Evolutionary conservation across 2,113 vertebrate species (phyloP).

Genomic region (Etheostoma spectabile): DNA sequence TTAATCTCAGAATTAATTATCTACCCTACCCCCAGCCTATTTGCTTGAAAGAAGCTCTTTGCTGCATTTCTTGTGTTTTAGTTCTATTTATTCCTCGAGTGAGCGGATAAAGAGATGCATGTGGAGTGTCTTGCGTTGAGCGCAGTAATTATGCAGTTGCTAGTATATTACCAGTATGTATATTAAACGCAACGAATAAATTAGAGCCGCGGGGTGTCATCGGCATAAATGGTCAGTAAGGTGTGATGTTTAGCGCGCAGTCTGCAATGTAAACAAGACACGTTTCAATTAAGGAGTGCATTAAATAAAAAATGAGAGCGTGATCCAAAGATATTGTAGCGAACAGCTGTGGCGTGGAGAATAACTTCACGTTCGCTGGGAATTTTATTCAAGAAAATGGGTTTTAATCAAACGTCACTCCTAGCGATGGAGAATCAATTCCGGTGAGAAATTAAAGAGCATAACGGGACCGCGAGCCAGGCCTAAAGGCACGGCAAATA

Average conservation of each 20-base stretch:
- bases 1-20: constrained; percentile 88
- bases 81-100: constrained; percentile 82
- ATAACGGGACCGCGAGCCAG: constrained; percentile 70
- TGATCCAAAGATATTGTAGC: constrained; percentile 71
- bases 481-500: constrained; percentile 81
- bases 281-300: constrained; percentile 70
- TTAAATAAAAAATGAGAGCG: constrained; percentile 52
- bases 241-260: constrained; percentile 51
- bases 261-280: constrained; percentile 65
- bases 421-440: constrained; percentile 75
- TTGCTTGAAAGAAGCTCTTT: constrained; percentile 83
- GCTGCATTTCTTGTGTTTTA: constrained; percentile 83
- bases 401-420: constrained; percentile 80
- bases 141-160: constrained; percentile 76
- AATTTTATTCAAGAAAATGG: constrained; percentile 73
- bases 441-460: constrained; percentile 81
- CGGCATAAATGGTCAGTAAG: constrained; percentile 66
- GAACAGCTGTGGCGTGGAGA: constrained; percentile 53
- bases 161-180: constrained; percentile 69
- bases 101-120: constrained; percentile 80
- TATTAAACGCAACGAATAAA: constrained; percentile 64
- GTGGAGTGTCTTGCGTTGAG: constrained; percentile 68
- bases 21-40: constrained; percentile 82
- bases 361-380: constrained; percentile 63
- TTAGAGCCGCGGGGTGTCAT: constrained; percentile 63